These are phyloP conservation scores for Bubo bubo DNA, from an alignment of 2,113 vertebrate genomes.

Conservation along the genomic window DNA sequence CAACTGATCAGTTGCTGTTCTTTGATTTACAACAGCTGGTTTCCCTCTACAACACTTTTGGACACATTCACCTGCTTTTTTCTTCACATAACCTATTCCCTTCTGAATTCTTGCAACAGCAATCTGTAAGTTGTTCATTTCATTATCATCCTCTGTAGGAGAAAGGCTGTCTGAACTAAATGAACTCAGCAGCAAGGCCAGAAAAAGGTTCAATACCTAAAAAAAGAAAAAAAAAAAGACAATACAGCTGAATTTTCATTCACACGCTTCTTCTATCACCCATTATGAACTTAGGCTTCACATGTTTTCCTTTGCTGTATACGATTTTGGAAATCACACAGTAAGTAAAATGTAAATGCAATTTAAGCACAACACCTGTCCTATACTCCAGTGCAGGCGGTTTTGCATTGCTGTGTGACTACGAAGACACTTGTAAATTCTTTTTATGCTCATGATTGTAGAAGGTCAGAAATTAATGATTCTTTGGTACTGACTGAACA, in stretches of 20 bases:
- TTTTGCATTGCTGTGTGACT: background rate
- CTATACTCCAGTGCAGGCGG: background rate
- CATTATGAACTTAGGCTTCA: background rate
- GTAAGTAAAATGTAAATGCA: background rate
- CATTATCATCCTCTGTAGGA: conserved; percentile 83
- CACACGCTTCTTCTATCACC: background rate
- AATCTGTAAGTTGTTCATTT: conserved; percentile 90
- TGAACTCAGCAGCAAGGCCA: conserved; percentile 94
- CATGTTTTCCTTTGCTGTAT: background rate
- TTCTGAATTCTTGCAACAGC: conserved; percentile 87
- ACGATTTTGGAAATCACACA: background rate
- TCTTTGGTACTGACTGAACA: background rate
- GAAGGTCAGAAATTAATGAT: background rate
- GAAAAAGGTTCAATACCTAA: conserved; percentile 94
- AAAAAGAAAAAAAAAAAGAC: background rate
- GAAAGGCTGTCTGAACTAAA: conserved; percentile 95
- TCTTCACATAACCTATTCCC: conserved; percentile 81
- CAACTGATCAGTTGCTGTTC: conserved; percentile 74
- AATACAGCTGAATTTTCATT: background rate
- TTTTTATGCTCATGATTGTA: background rate
- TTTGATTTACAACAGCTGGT: conserved; percentile 70
- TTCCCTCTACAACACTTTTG: conserved; percentile 72
- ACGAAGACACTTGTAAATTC: background rate
- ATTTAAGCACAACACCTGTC: background rate
- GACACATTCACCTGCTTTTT: conserved; percentile 73